These are phyloP conservation scores for Unio delphinus DNA, from an alignment of 2,888 invertebrate species.

Conservation along the genomic window DNA sequence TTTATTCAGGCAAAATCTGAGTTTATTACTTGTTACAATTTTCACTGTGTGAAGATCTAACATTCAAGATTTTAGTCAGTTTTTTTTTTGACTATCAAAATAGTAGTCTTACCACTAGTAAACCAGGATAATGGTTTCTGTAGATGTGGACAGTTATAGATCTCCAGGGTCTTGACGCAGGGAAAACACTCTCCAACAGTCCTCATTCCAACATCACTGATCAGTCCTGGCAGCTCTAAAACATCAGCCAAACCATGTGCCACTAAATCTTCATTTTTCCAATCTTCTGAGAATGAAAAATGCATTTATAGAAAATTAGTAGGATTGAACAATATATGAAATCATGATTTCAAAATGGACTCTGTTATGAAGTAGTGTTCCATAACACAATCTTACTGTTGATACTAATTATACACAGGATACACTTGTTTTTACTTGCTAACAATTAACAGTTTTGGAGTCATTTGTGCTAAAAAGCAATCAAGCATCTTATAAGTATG, in stretches of 20 bases:
- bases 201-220: slow-evolving; percentile 47
- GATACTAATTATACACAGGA: too few species aligned
- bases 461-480: too few species aligned
- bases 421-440: too few species aligned
- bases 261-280: slow-evolving; percentile 49
- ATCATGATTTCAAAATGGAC: too few species aligned
- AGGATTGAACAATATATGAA: too few species aligned
- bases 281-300: slow-evolving; percentile 22
- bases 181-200: slow-evolving; percentile 51
- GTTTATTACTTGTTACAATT: too few species aligned
- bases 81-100: background rate
- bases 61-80: background rate
- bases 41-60: background rate
- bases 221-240: slow-evolving; percentile 37
- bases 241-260: slow-evolving; percentile 52
- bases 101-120: slow-evolving; percentile 28
- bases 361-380: too few species aligned
- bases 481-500: too few species aligned
- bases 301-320: too few species aligned
- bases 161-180: slow-evolving; percentile 38
- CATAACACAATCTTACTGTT: too few species aligned
- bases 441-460: too few species aligned
- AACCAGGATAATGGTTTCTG: slow-evolving; percentile 54
- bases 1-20: too few species aligned
- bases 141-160: slow-evolving; percentile 63